These are phyloP conservation scores for pig (Sus scrofa) DNA, from an alignment of 2,113 vertebrate genomes.

Conservation along the genomic window T2T-Sscrofa CM000830.6:21718501-21719000, in stretches of 20 bases:
- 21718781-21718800: neutral
- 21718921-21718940: neutral
- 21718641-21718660: neutral
- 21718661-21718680: slow-evolving; percentile 14
- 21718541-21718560: neutral
- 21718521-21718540: neutral
- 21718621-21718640: neutral
- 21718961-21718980: neutral
- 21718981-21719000: neutral
- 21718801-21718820: neutral
- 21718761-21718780: neutral
- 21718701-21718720: slow-evolving; percentile 14
- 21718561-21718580: neutral
- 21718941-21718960: neutral
- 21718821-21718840: neutral
- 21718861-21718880: neutral
- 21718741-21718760: neutral
- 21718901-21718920: neutral
- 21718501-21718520: slow-evolving; percentile 13
- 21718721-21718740: neutral
- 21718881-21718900: neutral
- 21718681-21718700: slow-evolving; percentile 10
- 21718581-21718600: neutral
- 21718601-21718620: neutral
- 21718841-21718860: neutral